Evolutionary conservation across 2,888 invertebrate genomes (phyloP).

Genomic region (Cephus sareptanus): DNA sequence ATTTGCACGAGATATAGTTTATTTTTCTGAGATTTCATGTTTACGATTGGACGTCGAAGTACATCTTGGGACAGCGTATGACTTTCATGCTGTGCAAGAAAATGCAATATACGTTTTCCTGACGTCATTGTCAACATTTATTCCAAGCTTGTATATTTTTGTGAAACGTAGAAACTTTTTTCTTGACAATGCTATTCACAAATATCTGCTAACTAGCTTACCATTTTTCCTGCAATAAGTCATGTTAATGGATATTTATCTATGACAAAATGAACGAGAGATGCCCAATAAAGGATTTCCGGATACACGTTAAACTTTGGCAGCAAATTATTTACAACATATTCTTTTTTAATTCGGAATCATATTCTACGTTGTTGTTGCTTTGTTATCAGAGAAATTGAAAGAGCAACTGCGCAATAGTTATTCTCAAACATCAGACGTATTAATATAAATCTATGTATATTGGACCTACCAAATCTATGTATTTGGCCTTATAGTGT

Average conservation of each 20-base stretch:
- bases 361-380: not conserved
- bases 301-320: not conserved
- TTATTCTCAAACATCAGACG: not conserved
- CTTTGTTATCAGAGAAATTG: not conserved
- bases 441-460: not conserved
- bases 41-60: not conserved
- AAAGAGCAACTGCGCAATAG: not conserved
- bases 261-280: not conserved
- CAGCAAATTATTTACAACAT: not conserved
- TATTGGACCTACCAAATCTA: not conserved
- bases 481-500: not conserved
- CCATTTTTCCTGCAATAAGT: not conserved
- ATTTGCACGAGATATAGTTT: not conserved
- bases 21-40: not conserved
- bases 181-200: not conserved
- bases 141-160: not conserved
- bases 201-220: not conserved
- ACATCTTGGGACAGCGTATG: not conserved
- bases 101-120: not conserved
- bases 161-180: not conserved
- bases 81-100: not conserved
- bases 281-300: not conserved
- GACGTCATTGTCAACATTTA: not conserved
- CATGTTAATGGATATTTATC: not conserved
- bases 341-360: not conserved